Evolutionary conservation across 2,888 invertebrate genomes (phyloP), one percentile per base, ranked within the genome.

Genomic region (Colletes collaris): DNA sequence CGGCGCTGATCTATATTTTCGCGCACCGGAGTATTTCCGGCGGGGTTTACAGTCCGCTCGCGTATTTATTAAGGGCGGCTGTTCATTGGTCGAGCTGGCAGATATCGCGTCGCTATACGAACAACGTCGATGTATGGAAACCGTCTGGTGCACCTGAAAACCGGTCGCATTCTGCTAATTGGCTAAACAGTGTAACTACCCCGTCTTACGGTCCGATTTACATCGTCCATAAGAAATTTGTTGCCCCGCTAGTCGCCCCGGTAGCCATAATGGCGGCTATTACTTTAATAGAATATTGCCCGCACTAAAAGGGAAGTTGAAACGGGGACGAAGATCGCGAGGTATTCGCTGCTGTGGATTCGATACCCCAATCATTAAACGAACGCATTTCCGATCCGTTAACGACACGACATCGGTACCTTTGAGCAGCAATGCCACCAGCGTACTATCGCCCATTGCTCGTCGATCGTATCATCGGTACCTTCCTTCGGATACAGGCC

Each of bases 191-290:
- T 86, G 86, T 87, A 89, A 86, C 85, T 85, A 87, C 83, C 83
- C 81, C 81, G 86, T 87, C 87, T 89, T 89, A 89, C 87, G 83
- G 85, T 58, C 73, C 86, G 88, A 90, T 90, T 90, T 88, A 89
- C 87, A 89, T 87, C 83, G 83, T 60, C 84, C 83, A 83, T 89
- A 90, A 89, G 87, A 86, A 88, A 90, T 90, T 87, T 86, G 86
- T 87, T 84, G 82, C 76, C 58, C 77, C 83, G 75, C 69, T 71
- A 73, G 75, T 86, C 66, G 78, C 72, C 63, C 53, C 49, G 63
- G 63, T 68, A 67, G 64, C 52, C 64, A 44, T 82, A 83, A 82
- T 73, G 71, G 52, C 55, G 56, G 76, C 84, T 82, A 82, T 86
- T 83, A 80, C 76, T 84, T 84, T 85, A 84, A 85, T 82, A 86